These are phyloP conservation scores for Carapus acus DNA, from an alignment of 2,797 vertebrate species.

Conservation along the genomic window DNA sequence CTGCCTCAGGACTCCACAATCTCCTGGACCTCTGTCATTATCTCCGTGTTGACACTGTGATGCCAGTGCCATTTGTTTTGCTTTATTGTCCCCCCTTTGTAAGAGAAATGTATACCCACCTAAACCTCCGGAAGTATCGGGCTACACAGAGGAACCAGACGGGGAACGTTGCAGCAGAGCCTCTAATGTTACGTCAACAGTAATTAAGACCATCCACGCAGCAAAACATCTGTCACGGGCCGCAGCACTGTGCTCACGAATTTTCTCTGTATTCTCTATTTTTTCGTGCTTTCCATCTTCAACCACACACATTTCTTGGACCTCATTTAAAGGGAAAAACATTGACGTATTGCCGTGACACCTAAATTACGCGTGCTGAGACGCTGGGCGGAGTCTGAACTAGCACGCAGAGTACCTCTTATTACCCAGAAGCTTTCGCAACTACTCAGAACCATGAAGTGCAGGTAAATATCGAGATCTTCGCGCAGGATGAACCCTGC, in stretches of 20 bases:
- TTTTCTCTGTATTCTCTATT: background rate
- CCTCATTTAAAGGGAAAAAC: background rate
- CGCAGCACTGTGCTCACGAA: slow-evolving; percentile 23
- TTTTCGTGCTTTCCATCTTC: background rate
- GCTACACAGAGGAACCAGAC: slow-evolving; percentile 28
- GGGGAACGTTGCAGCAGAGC: slow-evolving; percentile 26
- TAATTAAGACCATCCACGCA: slow-evolving; percentile 50
- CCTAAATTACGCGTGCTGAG: background rate
- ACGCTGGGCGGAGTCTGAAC: too few species aligned
- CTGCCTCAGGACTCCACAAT: slow-evolving; percentile 18
- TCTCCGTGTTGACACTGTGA: slow-evolving; percentile 28
- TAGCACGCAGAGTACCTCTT: background rate
- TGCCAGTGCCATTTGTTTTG: slow-evolving; percentile 35
- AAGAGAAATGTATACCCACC: slow-evolving; percentile 28
- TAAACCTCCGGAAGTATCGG: slow-evolving; percentile 34
- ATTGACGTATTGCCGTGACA: background rate
- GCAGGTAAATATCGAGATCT: slow-evolving; percentile 18
- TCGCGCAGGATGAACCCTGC: slow-evolving; percentile 21
- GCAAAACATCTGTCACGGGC: slow-evolving; percentile 45
- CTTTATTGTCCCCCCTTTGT: slow-evolving; percentile 45
- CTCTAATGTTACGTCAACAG: slow-evolving; percentile 43
- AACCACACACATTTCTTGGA: background rate
- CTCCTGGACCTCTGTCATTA: slow-evolving; percentile 22
- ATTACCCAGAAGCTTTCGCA: too few species aligned
- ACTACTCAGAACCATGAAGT: background rate